Conservation (phyloP, 1,140 invertebrate genomes). For the Brachionus angularis region DNA sequence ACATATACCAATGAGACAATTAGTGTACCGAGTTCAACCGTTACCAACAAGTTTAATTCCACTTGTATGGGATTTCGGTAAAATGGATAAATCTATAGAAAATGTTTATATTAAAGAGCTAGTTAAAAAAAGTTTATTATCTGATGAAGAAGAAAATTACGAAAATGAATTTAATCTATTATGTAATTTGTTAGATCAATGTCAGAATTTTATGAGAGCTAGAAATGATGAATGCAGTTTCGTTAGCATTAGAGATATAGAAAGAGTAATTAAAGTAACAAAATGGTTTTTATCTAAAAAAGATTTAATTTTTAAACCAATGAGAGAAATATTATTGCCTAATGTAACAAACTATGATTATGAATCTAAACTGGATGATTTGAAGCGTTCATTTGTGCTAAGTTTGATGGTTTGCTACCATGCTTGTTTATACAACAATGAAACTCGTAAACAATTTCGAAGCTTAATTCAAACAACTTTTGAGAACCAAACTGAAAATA, state of each 20-base stretch:
- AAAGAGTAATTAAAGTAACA: conserved; percentile 47
- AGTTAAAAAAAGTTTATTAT: not conserved
- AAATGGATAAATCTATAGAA: conserved; percentile 49
- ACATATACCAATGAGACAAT: conserved; percentile 50
- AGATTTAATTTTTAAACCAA: not conserved
- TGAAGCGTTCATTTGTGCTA: conserved; percentile 48
- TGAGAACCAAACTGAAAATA: not conserved
- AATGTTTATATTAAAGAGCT: conserved; percentile 50
- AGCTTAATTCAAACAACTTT: conserved; percentile 39
- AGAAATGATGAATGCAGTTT: conserved; percentile 54
- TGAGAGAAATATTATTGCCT: not conserved
- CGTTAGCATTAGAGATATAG: conserved; percentile 54
- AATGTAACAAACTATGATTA: not conserved
- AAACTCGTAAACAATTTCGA: conserved; percentile 45
- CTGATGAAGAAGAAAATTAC: not conserved
- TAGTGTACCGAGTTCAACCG: conserved; percentile 53
- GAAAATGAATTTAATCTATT: conserved; percentile 37
- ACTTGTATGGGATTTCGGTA: conserved; percentile 55
- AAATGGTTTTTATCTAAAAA: conserved; percentile 44
- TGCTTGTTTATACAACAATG: conserved; percentile 48
- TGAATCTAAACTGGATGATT: conserved; percentile 5
- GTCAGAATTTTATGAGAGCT: conserved; percentile 52
- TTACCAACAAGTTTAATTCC: conserved; percentile 52
- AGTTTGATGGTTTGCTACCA: conserved; percentile 51
- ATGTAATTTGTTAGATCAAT: conserved; percentile 47